Conservation (phyloP, 2,797 vertebrate genomes). For the Cuculus canorus region DNA sequence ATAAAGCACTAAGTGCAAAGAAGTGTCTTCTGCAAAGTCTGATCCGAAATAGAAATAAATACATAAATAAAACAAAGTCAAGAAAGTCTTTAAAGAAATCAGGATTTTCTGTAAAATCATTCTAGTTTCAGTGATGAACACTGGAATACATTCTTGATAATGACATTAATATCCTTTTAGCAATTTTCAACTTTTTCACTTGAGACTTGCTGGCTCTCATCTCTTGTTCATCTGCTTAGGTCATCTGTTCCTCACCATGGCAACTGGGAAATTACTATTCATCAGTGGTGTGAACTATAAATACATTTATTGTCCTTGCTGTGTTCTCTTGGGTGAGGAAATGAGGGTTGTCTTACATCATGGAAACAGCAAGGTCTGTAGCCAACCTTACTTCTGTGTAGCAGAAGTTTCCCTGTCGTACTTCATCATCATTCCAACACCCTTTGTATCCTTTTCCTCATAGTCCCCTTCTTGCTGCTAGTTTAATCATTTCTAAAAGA, state of each 20-base stretch:
- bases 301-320: not conserved
- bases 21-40: not conserved
- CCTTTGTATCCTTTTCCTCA: not conserved
- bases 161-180: not conserved
- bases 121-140: not conserved
- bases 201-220: not conserved
- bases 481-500: not conserved
- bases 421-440: not conserved
- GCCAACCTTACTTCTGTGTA: not conserved
- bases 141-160: not conserved
- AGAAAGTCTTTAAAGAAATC: not conserved
- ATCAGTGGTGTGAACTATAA: not conserved
- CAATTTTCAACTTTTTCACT: not conserved
- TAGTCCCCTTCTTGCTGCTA: not conserved
- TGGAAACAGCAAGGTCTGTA: not conserved
- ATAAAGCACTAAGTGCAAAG: not conserved
- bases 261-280: not conserved
- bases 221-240: not conserved
- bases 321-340: not conserved
- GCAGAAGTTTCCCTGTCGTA: not conserved
- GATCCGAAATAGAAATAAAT: not conserved
- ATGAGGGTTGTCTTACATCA: not conserved
- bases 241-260: constrained; percentile 7
- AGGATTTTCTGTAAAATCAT: not conserved
- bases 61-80: not conserved